A percentile compares a stretch with the other conserved stretches of the same genome.
Conservation (phyloP, 53 echinoderm and acorn worm genomes). For the Holothuria scabra region DNA sequence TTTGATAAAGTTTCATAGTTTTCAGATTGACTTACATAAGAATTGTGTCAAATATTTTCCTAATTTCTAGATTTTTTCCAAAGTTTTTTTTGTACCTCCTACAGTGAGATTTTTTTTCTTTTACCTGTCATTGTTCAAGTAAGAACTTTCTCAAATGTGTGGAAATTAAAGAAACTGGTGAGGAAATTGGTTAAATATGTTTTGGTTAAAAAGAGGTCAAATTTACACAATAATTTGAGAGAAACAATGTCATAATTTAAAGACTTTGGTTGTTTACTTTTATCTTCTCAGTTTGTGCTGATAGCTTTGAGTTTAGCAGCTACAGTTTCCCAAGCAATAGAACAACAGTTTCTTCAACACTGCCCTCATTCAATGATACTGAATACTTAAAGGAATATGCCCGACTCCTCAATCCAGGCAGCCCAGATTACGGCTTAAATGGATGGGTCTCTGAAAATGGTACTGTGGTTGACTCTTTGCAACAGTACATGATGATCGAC, state of each 20-base stretch:
- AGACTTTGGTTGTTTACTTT: neutral
- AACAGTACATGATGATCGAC: conserved; percentile 77
- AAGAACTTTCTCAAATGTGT: too few species aligned
- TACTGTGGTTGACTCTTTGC: conserved; percentile 60
- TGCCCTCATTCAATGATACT: conserved; percentile 51
- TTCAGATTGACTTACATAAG: too few species aligned
- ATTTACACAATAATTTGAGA: too few species aligned
- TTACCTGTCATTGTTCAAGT: too few species aligned
- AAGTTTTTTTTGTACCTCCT: too few species aligned
- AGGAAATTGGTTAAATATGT: too few species aligned
- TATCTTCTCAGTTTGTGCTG: neutral
- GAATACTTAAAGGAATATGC: conserved; percentile 62
- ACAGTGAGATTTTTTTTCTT: too few species aligned
- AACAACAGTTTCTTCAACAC: conserved; percentile 25
- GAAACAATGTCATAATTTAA: neutral
- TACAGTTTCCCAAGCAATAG: conserved; percentile 11
- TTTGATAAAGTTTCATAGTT: too few species aligned
- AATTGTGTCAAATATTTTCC: too few species aligned
- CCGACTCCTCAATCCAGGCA: conserved; percentile 74
- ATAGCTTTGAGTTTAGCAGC: conserved; percentile 1
- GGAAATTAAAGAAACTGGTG: too few species aligned
- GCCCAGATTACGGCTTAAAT: conserved; percentile 54
- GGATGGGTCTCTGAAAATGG: conserved; percentile 81
- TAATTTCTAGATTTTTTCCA: too few species aligned
- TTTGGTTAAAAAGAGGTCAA: too few species aligned